Base-by-base conservation (phyloP, 2,797 vertebrate species). In the Bradypodion ventrale region DNA sequence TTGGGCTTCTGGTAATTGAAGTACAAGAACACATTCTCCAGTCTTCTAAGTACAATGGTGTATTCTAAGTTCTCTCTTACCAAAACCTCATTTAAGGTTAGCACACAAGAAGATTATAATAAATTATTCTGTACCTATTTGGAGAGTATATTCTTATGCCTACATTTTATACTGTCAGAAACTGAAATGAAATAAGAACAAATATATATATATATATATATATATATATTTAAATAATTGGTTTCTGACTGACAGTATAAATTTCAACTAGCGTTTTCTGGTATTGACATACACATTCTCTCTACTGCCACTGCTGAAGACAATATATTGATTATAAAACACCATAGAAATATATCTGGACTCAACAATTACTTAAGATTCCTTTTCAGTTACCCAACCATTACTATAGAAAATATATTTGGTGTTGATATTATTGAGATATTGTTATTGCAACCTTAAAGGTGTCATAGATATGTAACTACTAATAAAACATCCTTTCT, bases 311-410 rank as follows among this genome's bases (percentile, higher is more conserved):
- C 15, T 65, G n/a, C 25, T 49, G 21, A 25, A 65, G 42, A 75
- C 42, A 62, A 19, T 4, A 23, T 35, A 49, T 23, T 49, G 42
- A 62, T 4, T n/a, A 27, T 35, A 83, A 27, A 8, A 2, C 9
- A 52, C 86, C 62, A 12, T 68, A 78, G 56, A 72, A 79, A 80
- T 60, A 19, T 74, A 81, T 60, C 87, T 78, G 69, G 90, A 87
- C 85, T 93, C 78, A 82, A 78, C 83, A 91, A 88, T 89, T 88
- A 89, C 83, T 91, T 86, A 59, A 85, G 32, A 52, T 63, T 7
- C 40, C 1, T 46, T 72, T 27, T 68, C 62, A 69, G 82, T 86
- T 90, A 81, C 73, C 81, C 59, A 75, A 35, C 77, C 46, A 49
- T 42, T 72, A 37, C n/a, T 13, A 62, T 5, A 0, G 29, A 76